Conservation (phyloP, 2,113 vertebrate genomes). For the Brienomyrus brachyistius region DNA sequence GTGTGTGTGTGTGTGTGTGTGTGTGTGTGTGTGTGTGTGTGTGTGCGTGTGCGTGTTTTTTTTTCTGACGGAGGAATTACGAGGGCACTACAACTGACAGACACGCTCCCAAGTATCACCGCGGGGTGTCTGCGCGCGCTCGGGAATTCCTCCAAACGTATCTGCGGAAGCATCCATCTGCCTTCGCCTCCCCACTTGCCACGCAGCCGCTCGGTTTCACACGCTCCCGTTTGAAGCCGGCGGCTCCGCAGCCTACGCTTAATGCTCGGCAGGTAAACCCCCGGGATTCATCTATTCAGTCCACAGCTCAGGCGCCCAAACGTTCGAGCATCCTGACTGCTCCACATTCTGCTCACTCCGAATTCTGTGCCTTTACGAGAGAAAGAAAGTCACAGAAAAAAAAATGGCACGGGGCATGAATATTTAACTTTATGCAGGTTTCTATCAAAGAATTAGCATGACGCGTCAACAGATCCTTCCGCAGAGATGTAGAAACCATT, state of each 20-base stretch:
- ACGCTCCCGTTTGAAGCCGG: neutral
- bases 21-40: neutral
- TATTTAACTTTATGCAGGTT: conserved; percentile 18
- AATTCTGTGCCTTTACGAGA: neutral
- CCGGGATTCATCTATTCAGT: neutral
- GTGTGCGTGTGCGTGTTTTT: neutral
- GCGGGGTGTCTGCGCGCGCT: neutral
- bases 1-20: neutral
- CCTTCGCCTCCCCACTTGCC: neutral
- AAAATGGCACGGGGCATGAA: neutral
- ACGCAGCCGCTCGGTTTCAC: neutral
- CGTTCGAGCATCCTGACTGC: neutral
- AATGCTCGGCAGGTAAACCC: neutral
- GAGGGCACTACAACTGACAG: conserved; percentile 12
- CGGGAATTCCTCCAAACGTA: neutral
- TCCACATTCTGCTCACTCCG: neutral
- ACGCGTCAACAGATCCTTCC: neutral
- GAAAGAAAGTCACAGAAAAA: neutral
- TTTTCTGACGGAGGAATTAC: conserved; percentile 22
- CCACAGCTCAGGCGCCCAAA: neutral
- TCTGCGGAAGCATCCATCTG: neutral
- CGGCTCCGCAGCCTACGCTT: neutral
- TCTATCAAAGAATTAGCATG: neutral
- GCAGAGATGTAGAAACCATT: neutral
- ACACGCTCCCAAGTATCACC: neutral